Evolutionary conservation across 2,113 vertebrate species (phyloP), one percentile per base, ranked within the genome.

Genomic region (Cepphus grylle): DNA sequence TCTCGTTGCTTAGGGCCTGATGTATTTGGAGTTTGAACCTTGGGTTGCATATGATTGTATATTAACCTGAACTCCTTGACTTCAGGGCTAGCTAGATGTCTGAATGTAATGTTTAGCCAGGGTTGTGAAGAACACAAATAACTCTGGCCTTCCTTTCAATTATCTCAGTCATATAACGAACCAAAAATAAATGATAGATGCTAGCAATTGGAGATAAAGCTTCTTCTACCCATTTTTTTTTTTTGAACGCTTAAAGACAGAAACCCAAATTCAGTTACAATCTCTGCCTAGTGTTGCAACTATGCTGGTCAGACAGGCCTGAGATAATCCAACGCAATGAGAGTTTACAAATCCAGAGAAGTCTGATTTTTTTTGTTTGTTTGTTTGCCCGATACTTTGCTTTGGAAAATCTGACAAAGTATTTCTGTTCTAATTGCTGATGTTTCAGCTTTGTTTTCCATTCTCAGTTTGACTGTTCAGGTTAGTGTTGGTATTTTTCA

Each of bases 11-110:
- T 56, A 12, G 70, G 45, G 34, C 91, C 77, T 84, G 77, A 11
- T 65, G 20, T 50, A 10, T 81, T 89, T 96, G 94, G 94, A 95
- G 56, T 95, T 89, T 94, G 89, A 84, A 91, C 94, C 77, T 81
- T 71, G 66, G 81, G 21, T 40, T 94, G 49, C 52, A 5, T 40
- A 14, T 49, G 86, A 91, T 84, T 95, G 76, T 90, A 59, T 76
- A 94, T 96, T 97, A 95, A 96, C 93, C 78, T 42, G n/a, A 86
- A 23, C 77, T 85, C 17, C 52, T 76, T 0, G 1, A 13, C 63
- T 78, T 87, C 77, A 50, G 69, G 55, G 36, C 81, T 67, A 56
- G 55, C 61, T n/a, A 12, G 40, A 12, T 56, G 47, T 69, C 78
- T 94, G 77, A 42, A 25, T 11, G 36, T 30, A 15, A 4, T 34